Base-by-base conservation (phyloP, 2,797 vertebrate genomes). In the Cichlasoma orientale region DNA sequence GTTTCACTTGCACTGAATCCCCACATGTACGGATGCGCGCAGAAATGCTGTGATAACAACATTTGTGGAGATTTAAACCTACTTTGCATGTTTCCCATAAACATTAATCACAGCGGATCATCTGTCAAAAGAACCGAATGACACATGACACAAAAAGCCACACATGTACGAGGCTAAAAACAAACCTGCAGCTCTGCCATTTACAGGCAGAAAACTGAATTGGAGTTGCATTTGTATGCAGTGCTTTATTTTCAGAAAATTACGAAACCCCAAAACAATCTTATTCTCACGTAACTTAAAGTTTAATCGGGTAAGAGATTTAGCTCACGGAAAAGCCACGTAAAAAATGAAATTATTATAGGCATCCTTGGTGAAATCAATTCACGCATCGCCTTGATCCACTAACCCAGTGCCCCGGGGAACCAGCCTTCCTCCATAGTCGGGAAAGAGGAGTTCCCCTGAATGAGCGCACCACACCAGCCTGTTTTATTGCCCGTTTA, bases 391-490 rank as follows among this genome's bases (percentile, higher is more conserved):
- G 44, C 66, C 72, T 36, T 90, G 90, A 78, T 92, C 89, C 80
- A 91, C 85, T 90, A 86, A 93, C 88, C 89, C 25, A 88, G 78
- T 93, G 90, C 86, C 88, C 82, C 80, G 69, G 83, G 82, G 77
- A 74, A 76, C 58, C 57, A 70, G 75, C 52, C 21, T 29, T n/a
- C 27, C 53, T 52, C 7, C 27, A 13, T 57, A 19, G 8, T 0
- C 14, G 3, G 56, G 11, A 55, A 52, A 55, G 4, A 72, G 18
- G 36, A 71, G 27, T 56, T 44, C 14, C 44, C 72, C 3, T 75
- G 29, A 71, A 72, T 56, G 58, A 77, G 36, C 53, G 29, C 63
- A 55, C 19, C 56, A 25, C 61, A 13, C n/a, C 2, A 33, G 0
- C 33, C 2, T 5, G 14, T 56, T 50, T 50, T 53, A 7, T 5